These are phyloP conservation scores for Petrocephalus microphthalmus DNA, from an alignment of 2,113 vertebrate species.

Conservation along the genomic window DNA sequence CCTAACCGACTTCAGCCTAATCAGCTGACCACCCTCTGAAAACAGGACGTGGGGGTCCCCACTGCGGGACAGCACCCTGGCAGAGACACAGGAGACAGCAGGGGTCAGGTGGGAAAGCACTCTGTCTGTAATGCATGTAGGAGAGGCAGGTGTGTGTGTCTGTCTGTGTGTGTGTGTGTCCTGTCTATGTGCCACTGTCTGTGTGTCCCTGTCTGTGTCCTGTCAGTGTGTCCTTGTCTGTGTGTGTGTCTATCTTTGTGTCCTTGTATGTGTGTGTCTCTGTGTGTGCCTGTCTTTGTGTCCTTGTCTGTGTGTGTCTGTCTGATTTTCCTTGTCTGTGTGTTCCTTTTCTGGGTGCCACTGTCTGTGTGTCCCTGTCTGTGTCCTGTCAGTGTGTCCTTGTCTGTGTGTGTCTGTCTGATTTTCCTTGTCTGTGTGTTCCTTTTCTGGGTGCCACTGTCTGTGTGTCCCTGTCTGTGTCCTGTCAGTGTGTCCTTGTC, in stretches of 20 bases:
- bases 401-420: background rate
- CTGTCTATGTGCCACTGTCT: background rate
- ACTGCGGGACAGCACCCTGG: conserved; percentile 59
- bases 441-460: background rate
- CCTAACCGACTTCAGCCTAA: conserved; percentile 61
- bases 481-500: no score
- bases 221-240: background rate
- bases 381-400: background rate
- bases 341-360: background rate
- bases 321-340: no score
- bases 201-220: background rate
- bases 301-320: background rate
- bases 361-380: background rate
- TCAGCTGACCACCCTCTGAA: conserved; percentile 62
- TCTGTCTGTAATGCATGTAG: background rate
- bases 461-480: background rate
- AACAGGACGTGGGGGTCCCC: conserved; percentile 64
- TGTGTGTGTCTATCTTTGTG: background rate
- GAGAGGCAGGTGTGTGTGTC: conserved; percentile 2
- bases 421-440: background rate
- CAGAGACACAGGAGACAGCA: background rate
- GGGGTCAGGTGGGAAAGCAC: background rate
- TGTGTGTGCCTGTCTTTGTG: conserved; percentile 14
- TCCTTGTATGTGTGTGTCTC: background rate
- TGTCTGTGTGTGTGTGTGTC: conserved; percentile 5